Conservation (phyloP, 2,113 vertebrate genomes). For the Notothenia rossii region DNA sequence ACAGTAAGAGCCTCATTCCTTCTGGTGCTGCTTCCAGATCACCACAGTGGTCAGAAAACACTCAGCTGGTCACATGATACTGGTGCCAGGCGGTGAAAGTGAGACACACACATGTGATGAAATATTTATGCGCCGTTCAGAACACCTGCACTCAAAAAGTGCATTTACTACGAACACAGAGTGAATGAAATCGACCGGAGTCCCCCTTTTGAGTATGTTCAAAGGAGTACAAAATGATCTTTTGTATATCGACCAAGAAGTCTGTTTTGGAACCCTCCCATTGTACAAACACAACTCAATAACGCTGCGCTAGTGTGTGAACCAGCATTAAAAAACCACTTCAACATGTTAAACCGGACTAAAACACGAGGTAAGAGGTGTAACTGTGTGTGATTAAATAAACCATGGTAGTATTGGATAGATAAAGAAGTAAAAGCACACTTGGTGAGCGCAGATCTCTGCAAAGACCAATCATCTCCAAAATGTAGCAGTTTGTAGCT, state of each 20-base stretch:
- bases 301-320: background rate
- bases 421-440: background rate
- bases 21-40: background rate
- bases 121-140: background rate
- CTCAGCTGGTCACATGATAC: conserved; percentile 31
- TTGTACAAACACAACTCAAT: conserved; percentile 4
- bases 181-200: background rate
- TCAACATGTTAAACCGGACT: background rate
- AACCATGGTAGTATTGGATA: background rate
- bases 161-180: background rate
- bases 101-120: background rate
- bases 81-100: conserved; percentile 38
- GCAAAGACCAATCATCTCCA: too few relatives aligned
- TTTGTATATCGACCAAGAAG: background rate
- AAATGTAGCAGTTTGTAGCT: too few relatives aligned
- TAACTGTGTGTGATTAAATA: background rate
- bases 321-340: background rate
- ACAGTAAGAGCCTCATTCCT: background rate
- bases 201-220: background rate
- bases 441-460: too few relatives aligned
- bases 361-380: too few relatives aligned
- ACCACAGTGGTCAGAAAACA: background rate
- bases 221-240: background rate
- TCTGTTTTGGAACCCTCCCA: background rate
- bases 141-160: background rate